Base-by-base conservation (phyloP, 2,888 invertebrate species). In the Zaprionus obscuricornis region DNA sequence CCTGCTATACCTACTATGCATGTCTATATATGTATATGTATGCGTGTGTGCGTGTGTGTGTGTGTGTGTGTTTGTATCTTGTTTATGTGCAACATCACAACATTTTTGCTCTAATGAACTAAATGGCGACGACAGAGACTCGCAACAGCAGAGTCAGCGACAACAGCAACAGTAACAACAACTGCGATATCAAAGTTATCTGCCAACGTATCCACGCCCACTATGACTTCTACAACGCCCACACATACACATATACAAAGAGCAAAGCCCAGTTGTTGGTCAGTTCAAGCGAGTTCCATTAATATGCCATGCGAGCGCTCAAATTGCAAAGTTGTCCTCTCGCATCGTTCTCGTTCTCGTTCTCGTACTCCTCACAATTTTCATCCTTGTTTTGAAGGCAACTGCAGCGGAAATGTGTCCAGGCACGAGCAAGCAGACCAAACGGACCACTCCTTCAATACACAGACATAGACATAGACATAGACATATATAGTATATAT, bases 21-120 rank as follows among this genome's bases (percentile, higher is more conserved):
- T n/a, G n/a, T n/a, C n/a, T n/a, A n/a, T n/a, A n/a, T n/a, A n/a
- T n/a, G n/a, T n/a, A n/a, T n/a, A n/a, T n/a, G n/a, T n/a, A n/a
- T n/a, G n/a, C n/a, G n/a, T n/a, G n/a, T n/a, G n/a, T n/a, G n/a
- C n/a, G n/a, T n/a, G n/a, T 10, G 27, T 8, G 13, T 20, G n/a
- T n/a, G n/a, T n/a, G n/a, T n/a, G n/a, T n/a, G n/a, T n/a, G n/a
- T n/a, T n/a, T n/a, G n/a, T n/a, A 16, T 13, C 31, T 26, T 16
- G 14, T 31, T 11, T 66, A 66, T 67, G 67, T 66, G 66, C 85
- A 82, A 60, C 67, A 51, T 68, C 55, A 59, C 68, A 62, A 78
- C 68, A 85, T 82, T 82, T 82, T 78, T 82, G 78, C 75, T 78
- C 85, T 78, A 85, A 85, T 82, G 83, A 79, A 79, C 85, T 69